Evolutionary conservation across 2,113 vertebrate genomes (phyloP), one percentile per base, ranked within the genome.

Genomic region (Ageneiosus marmoratus): DNA sequence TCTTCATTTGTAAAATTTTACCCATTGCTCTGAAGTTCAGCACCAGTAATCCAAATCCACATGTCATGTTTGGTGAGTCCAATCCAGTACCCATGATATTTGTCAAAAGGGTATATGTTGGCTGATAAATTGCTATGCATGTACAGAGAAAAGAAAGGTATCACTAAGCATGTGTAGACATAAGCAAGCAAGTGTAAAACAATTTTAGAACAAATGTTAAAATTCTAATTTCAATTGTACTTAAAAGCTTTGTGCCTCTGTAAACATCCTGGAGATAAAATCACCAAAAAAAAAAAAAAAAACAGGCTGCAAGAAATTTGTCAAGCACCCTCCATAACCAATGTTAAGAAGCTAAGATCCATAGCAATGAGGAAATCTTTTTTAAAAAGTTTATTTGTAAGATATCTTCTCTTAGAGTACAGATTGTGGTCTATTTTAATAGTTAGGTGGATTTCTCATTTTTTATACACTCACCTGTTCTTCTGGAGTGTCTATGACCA

Each of bases 31-130:
- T 51, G 11, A 37, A 88, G 80, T 1, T 10, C 1, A 11, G 60
- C n/a, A 1, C 79, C 79, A 18, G 34, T 83, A n/a, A n/a, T 46
- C 85, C 87, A 89, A 7, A 34, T 24, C 86, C 83, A 86, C 2
- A 0, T 27, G 10, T 13, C 12, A 3, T 13, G 0, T 0, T 48
- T 24, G 22, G 1, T 16, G 24, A 87, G 72, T 62, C 87, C 76
- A 44, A 86, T 88, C 87, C 87, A 89, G 87, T 87, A 88, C 3
- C 85, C 82, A 16, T 88, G 84, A 58, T 72, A 51, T 10, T 0
- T 0, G 0, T 89, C 81, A 85, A 2, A 0, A 15, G 22, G 1
- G 0, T 46, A 46, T 73, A 15, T 87, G 9, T 44, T 82, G 20
- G 37, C 29, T 82, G 55, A 88, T 79, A 22, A 87, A 89, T 63